Percentiles rank a stretch among this genome's conserved stretches.
phyloP scores from a whole-genome alignment of 2,797 vertebrate genomes.

The Acanthurus tractus region DNA sequence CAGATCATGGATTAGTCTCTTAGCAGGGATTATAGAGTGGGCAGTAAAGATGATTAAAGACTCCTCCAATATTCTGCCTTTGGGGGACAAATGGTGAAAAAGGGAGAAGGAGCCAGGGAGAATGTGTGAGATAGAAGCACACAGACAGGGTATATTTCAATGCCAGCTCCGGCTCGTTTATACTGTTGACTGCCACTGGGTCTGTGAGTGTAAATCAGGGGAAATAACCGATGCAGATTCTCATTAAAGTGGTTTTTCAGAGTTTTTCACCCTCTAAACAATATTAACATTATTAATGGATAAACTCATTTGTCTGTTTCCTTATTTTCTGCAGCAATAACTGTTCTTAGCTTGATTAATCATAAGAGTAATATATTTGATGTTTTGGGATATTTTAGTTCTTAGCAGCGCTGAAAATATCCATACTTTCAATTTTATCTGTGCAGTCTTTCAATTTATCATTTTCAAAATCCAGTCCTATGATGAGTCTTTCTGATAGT shows the following conservation, averaged over 20 bases:
- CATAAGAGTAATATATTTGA: not conserved
- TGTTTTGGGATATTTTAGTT: not conserved
- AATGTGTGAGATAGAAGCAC: slow-evolving; percentile 34
- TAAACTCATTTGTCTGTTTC: not conserved
- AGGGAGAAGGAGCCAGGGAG: slow-evolving; percentile 34
- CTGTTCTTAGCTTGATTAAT: not conserved
- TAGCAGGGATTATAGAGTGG: slow-evolving; percentile 79
- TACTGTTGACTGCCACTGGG: slow-evolving; percentile 43
- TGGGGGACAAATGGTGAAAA: slow-evolving; percentile 60
- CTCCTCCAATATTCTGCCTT: slow-evolving; percentile 72
- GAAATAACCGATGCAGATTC: slow-evolving; percentile 27
- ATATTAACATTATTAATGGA: not conserved
- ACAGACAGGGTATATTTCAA: slow-evolving; percentile 55
- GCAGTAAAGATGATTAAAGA: slow-evolving; percentile 82
- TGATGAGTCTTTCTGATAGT: no score
- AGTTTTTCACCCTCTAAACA: not conserved
- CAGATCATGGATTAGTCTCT: slow-evolving; percentile 76
- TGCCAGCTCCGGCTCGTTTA: slow-evolving; percentile 36
- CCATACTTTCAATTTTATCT: not conserved
- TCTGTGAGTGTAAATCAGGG: slow-evolving; percentile 43
- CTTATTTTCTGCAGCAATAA: not conserved
- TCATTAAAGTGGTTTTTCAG: not conserved
- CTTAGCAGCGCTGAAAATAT: not conserved
- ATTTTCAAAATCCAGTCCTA: not conserved
- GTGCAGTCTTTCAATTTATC: no score